Base-by-base conservation (phyloP, 1,140 invertebrate species). In the Chironomus striatipennis region DNA sequence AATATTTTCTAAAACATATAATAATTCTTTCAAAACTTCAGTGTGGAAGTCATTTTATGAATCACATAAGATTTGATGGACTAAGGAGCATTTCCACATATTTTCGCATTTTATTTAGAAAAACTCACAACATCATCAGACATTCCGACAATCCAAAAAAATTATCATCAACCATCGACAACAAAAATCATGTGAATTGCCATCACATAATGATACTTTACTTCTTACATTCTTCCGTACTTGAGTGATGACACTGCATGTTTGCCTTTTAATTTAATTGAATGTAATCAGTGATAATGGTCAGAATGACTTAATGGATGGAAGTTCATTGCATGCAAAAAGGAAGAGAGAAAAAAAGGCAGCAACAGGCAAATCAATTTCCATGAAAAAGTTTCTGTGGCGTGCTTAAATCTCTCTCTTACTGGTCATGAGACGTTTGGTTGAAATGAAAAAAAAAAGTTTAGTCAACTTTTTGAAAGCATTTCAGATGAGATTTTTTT, bases 261-360 rank as follows among this genome's bases (percentile, higher is more conserved):
- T 70, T 70, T 70, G 65, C 47, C 65, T 70, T 34, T 21, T 70
- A 70, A 70, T 70, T 70, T 70, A 70, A 70, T 70, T 70, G 65
- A 70, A 70, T 20, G 65, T 20, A 70, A 70, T 20, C 65, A 70
- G 17, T 18, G 65, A 70, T 70, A 70, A 70, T 70, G 65, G 65
- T 10, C 65, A 21, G 65, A 21, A 70, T 70, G 65, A 70, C 18
- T 70, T 70, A 21, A 18, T 70, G 18, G 18, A 57, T 57, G 47
- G 24, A 34, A 34, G 24, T 34, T 34, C 24, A 34, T 34, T 34
- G 24, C 24, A 34, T 34, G 24, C 24, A 34, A 34, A 34, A 34
- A 34, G 5, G 24, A 34, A 34, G 5, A 5, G 24, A 34, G 24
- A 34, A 5, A 5, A 34, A 34, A 34, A 57, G 7, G n/a, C 9